phyloP scores from a whole-genome alignment of 2,113 vertebrate genomes.

The Phrynosoma blainvillii region DNA sequence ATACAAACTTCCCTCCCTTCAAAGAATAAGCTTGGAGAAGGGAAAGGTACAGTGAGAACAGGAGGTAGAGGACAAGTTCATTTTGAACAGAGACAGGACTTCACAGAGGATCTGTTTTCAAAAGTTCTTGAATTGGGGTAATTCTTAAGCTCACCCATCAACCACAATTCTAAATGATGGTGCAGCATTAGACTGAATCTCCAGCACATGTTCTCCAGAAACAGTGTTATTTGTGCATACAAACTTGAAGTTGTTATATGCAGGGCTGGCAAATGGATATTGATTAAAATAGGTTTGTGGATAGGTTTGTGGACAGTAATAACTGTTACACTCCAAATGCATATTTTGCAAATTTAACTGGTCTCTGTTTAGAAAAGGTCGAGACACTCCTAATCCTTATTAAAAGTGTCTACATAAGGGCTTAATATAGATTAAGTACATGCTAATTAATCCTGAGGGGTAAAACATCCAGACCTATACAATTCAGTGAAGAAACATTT shows the following conservation, averaged over 20 bases:
- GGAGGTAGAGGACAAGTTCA: background rate
- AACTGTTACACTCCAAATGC: background rate
- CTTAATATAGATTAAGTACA: slow-evolving; percentile 17
- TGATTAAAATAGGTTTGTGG: background rate
- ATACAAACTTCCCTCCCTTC: background rate
- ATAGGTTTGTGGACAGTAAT: background rate
- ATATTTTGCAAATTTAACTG: background rate
- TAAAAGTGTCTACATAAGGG: background rate
- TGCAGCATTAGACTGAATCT: background rate
- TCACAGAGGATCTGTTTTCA: background rate
- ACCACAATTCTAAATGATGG: background rate
- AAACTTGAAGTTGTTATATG: too few species aligned
- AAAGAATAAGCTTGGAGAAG: background rate
- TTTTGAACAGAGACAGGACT: background rate
- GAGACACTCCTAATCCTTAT: slow-evolving; percentile 14
- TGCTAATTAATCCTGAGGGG: slow-evolving; percentile 6
- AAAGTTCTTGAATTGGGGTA: background rate
- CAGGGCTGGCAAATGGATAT: too few species aligned
- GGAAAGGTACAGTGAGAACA: background rate
- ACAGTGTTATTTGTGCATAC: background rate
- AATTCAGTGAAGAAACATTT: background rate
- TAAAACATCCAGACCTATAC: background rate
- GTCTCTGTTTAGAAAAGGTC: background rate
- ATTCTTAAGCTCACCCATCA: background rate
- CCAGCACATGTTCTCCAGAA: background rate